Evolutionary conservation across 2,888 invertebrate species (phyloP).

Genomic region (Drosophila infuscata): DNA sequence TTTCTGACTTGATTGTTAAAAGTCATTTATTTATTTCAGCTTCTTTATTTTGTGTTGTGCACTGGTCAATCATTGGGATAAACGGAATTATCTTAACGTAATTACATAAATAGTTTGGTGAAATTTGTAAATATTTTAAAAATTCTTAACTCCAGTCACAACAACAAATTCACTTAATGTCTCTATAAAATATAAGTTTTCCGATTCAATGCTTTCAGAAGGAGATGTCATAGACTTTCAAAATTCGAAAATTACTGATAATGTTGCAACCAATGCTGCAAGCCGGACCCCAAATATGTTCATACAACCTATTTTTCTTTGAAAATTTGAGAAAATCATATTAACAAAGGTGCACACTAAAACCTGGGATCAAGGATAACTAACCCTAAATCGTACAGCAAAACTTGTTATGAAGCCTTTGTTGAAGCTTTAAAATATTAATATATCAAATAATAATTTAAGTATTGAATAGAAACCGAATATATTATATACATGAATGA

Average conservation of each 20-base stretch:
- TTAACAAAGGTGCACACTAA: background rate
- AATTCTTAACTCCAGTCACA: background rate
- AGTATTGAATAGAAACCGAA: background rate
- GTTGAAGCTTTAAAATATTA: background rate
- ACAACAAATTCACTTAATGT: background rate
- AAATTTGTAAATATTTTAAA: background rate
- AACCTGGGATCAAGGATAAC: background rate
- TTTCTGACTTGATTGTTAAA: background rate
- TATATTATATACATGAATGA: background rate
- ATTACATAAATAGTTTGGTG: background rate
- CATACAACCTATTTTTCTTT: background rate
- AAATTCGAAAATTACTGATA: background rate
- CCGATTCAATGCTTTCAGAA: background rate
- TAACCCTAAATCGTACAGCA: background rate
- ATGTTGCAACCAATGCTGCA: background rate
- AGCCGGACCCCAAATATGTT: too few species aligned
- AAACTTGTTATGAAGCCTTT: background rate
- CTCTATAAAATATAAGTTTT: background rate
- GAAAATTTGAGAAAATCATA: background rate
- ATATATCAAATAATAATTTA: background rate
- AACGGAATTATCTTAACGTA: background rate
- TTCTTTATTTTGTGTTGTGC: background rate
- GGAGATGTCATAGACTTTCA: background rate
- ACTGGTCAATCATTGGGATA: background rate
- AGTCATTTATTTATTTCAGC: background rate